Percentiles rank a stretch among this genome's conserved stretches.
Conservation (phyloP, 2,797 vertebrate species). For the Erpetoichthys calabaricus region DNA sequence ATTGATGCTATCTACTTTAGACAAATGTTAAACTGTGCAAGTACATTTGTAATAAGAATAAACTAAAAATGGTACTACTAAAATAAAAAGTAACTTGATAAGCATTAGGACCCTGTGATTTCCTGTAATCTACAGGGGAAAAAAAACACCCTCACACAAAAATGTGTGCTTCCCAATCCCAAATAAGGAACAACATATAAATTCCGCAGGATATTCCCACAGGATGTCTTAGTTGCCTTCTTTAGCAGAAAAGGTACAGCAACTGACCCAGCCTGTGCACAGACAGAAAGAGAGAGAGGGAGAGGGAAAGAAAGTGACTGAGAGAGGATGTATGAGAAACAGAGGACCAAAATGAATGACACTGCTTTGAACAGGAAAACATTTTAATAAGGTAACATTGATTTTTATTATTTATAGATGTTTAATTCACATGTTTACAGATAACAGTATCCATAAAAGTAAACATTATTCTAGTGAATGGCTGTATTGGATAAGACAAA, state of each 20-base stretch:
- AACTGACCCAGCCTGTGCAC: constrained; percentile 26
- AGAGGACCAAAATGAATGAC: constrained; percentile 17
- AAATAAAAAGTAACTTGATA: background rate
- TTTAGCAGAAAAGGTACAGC: constrained; percentile 23
- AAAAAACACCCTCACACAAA: background rate
- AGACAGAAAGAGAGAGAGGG: background rate
- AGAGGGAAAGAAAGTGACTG: constrained; percentile 10
- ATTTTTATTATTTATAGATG: too few species aligned
- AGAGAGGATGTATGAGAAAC: constrained; percentile 14
- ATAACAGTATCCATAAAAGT: too few species aligned
- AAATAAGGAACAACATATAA: constrained; percentile 42
- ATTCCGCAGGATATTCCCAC: constrained; percentile 49
- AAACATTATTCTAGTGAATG: too few species aligned
- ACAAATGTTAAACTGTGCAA: background rate
- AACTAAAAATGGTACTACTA: too few species aligned
- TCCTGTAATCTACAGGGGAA: background rate
- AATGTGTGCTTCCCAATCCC: constrained; percentile 29
- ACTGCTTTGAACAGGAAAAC: constrained; percentile 18
- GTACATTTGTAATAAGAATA: too few species aligned
- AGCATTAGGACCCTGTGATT: constrained; percentile 7
- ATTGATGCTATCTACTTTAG: background rate
- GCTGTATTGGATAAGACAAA: too few species aligned
- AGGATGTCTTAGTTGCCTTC: constrained; percentile 42
- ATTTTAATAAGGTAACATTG: constrained; percentile 19
- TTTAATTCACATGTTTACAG: too few species aligned